Evolutionary conservation across 37 sponge, comb jelly and placozoan species (phyloP), one percentile per base, ranked within the genome.

Genomic region (Petrosia ficiformis): DNA sequence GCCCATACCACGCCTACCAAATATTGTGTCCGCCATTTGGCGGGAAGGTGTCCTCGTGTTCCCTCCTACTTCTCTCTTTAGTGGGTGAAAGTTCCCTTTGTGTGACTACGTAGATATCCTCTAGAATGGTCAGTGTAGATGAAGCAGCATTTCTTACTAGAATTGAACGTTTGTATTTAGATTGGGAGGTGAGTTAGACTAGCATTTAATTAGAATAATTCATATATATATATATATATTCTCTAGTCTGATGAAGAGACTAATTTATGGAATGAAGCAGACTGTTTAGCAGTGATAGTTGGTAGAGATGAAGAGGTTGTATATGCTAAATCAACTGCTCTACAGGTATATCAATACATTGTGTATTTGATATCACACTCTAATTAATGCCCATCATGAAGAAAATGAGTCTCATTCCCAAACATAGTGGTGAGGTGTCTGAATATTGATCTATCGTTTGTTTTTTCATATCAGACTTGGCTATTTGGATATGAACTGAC

Each of bases 401-500:
- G n/a, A n/a, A n/a, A n/a, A n/a, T n/a, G n/a, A n/a, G n/a, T n/a
- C n/a, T n/a, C n/a, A n/a, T n/a, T n/a, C n/a, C n/a, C n/a, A n/a
- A n/a, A n/a, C n/a, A n/a, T n/a, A n/a, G n/a, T n/a, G n/a, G n/a
- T n/a, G n/a, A n/a, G n/a, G n/a, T n/a, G n/a, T n/a, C n/a, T n/a
- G n/a, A n/a, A n/a, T n/a, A n/a, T n/a, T n/a, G n/a, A n/a, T n/a
- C n/a, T n/a, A 48, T 48, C 14, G 14, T 19, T 48, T 48, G 54
- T 8, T 19, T 19, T 37, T 26, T 52, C 32, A 52, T 2, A 39
- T 10, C 59, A 96, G 96, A 78, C 82, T 0, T 98, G 99, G 99
- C 68, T 98, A 69, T 89, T 95, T 86, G 99, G 99, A 0, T 98
- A 95, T 71, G 99, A 98, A 43, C 79, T 98, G 32, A 87, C 92